Base-by-base conservation (phyloP, 2,113 vertebrate genomes). In the Motacilla alba region DNA sequence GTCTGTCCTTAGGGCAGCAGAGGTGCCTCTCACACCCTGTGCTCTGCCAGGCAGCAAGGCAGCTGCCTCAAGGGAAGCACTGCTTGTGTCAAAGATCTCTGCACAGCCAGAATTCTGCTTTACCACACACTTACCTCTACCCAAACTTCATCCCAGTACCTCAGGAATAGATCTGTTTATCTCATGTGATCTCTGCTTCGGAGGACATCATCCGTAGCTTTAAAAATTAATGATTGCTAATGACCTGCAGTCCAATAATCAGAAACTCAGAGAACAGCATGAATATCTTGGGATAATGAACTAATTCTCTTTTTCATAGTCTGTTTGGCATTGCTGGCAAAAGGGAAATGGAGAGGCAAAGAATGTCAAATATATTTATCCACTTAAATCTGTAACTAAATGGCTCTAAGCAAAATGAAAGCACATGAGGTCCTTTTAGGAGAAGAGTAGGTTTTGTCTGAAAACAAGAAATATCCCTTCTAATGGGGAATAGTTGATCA, bases 161-260 rank as follows among this genome's bases (percentile, higher is more conserved):
- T 18, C 52, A 37, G 49, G 59, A 86, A 68, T 6, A 64, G 52
- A 35, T 43, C 76, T 73, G 47, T 92, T 90, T 83, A 74, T 88
- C 88, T 95, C 47, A 11, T 28, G 35, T 10, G 24, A 16, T 68
- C 73, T 60, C 60, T 81, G 69, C 88, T 90, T 88, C 6, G 1
- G 44, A 89, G 64, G 56, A 78, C 14, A 30, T 39, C 76, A 89
- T 41, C 69, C 2, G 0, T 58, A 86, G 44, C 64, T 95, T 95
- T 94, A 97, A 96, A 97, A 93, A 90, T 94, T 92, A 92, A 94
- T 93, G 82, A 74, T 64, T 93, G 84, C 27, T 96, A 95, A 97
- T 92, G 92, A 92, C 73, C 85, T 90, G 64, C 20, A 13, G 83
- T 60, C 68, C 79, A 81, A 92, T 88, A 96, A 92, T 67, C 41